A percentile compares a stretch with the other conserved stretches of the same genome.
Evolutionary conservation across 2,113 vertebrate species (phyloP).

Genomic region (Emberiza fucata): DNA sequence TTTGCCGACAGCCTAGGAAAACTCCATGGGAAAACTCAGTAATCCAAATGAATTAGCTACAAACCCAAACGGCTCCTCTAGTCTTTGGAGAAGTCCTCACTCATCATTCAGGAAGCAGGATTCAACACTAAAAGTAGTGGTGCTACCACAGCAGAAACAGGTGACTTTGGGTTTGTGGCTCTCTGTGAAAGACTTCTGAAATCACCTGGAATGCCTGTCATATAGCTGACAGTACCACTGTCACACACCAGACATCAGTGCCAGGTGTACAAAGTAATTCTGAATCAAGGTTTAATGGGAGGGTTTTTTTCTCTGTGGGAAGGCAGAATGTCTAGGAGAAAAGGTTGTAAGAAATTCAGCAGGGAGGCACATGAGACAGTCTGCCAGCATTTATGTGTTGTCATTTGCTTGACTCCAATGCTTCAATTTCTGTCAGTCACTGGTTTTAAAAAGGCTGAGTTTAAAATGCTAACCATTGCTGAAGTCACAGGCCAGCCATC

Average conservation of each 20-base stretch:
- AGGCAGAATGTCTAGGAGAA: background rate
- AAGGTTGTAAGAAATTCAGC: background rate
- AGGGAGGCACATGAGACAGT: background rate
- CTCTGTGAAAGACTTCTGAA: background rate
- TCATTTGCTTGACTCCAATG: background rate
- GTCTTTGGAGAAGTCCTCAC: background rate
- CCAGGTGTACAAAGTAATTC: background rate
- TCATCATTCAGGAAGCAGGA: rapidly evolving
- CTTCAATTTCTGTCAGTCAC: background rate
- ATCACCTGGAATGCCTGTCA: background rate
- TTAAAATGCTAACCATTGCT: background rate
- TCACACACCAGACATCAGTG: background rate
- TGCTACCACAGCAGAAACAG: background rate
- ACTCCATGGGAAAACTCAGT: background rate
- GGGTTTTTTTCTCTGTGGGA: too few relatives aligned
- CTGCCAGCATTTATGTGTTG: background rate
- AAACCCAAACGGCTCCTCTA: background rate
- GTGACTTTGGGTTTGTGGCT: background rate
- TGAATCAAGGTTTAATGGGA: background rate
- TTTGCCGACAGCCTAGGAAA: background rate
- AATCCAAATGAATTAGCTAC: background rate
- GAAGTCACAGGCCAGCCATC: background rate
- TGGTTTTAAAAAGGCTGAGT: background rate
- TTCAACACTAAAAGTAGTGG: background rate
- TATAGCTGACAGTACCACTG: background rate